Base-by-base conservation (phyloP, 2,113 vertebrate genomes). In the Thalassarche chlororhynchos region DNA sequence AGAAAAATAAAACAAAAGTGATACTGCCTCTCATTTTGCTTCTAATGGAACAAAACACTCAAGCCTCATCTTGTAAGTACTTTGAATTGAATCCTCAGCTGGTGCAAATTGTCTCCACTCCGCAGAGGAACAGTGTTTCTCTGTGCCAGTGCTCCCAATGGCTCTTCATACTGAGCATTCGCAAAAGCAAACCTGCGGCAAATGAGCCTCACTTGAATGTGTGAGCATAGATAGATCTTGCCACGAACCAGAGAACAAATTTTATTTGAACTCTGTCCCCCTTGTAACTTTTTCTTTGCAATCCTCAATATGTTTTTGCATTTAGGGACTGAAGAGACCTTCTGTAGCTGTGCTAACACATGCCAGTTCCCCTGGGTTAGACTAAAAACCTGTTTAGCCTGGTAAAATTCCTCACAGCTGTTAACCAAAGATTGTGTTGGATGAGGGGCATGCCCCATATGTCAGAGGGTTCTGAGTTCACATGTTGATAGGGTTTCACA, bases 251-350 rank as follows among this genome's bases (percentile, higher is more conserved):
- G 58, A 77, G 78, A 90, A 93, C 89, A 95, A 95, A 93, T 96
- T 97, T 69, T 90, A 69, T 96, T 89, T 97, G 93, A 97, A 96
- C 97, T 96, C 87, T 95, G 91, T 84, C 28, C 74, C 87, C 66
- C 71, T 91, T 85, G 94, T 92, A 97, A 97, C 90, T 96, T 96
- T 84, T 96, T 91, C 94, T 93, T 96, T 87, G 55, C 94, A 77
- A 44, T 91, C 81, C 78, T 97, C 97, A 97, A 97, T 97, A 97
- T 97, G 97, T 97, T 97, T 97, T 97, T 96, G 87, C 91, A 93
- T 97, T 97, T 96, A 96, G 96, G 84, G 94, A 95, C 91, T 80
- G 87, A 15, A 70, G 88, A 96, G 87, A 91, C 87, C 93, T 97
- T 97, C 93, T 96, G 96, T 97, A 96, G 81, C 94, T 94, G 55